Evolutionary conservation across 2,888 invertebrate genomes (phyloP).

Genomic region (Epistrophella euchroma): DNA sequence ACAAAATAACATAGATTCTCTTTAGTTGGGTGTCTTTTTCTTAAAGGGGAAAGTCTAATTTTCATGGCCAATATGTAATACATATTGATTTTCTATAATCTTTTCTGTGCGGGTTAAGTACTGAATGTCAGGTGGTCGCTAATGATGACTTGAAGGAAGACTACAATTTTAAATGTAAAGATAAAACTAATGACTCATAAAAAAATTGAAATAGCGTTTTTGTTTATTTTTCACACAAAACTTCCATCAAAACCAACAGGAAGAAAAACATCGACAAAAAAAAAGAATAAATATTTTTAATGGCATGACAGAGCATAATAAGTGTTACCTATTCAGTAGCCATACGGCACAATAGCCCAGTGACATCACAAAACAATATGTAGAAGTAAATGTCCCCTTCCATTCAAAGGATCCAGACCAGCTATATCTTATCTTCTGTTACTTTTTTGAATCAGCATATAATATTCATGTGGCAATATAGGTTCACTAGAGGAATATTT

Average conservation of each 20-base stretch:
- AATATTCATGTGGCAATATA: constrained; percentile 10
- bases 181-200: constrained; percentile 45
- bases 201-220: constrained; percentile 29
- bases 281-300: constrained; percentile 49
- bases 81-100: too few relatives aligned
- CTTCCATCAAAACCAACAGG: constrained; percentile 57
- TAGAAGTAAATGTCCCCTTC: constrained; percentile 41
- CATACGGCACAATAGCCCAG: constrained; percentile 63
- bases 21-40: too few relatives aligned
- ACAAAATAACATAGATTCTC: too few relatives aligned
- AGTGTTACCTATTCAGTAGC: constrained; percentile 66
- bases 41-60: too few relatives aligned
- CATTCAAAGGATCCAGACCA: constrained; percentile 24
- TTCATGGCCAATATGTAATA: too few relatives aligned
- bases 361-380: constrained; percentile 57
- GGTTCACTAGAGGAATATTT: background rate
- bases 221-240: constrained; percentile 72
- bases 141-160: background rate
- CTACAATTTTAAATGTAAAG: background rate
- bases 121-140: background rate
- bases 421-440: constrained; percentile 60
- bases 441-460: constrained; percentile 59
- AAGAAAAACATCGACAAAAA: constrained; percentile 48
- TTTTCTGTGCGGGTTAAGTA: background rate
- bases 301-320: constrained; percentile 68